Evolutionary conservation across 1,140 invertebrate species (phyloP), one percentile per base, ranked within the genome.

Genomic region (Mercenaria mercenaria): DNA sequence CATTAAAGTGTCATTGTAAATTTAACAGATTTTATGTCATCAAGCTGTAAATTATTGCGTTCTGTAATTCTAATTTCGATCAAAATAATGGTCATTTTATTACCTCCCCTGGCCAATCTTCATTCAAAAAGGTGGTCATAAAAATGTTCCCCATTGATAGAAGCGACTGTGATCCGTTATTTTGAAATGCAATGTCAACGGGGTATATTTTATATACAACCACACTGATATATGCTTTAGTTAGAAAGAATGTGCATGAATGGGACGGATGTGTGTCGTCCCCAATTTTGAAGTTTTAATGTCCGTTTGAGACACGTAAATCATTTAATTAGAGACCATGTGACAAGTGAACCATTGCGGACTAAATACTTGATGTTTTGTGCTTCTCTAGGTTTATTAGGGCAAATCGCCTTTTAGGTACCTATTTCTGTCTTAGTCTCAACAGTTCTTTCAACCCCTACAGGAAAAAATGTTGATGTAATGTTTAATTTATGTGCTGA

Each of bases 1-100:
- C 77, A 88, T 88, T 80, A 88, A 88, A 88, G 86, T 88, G 86
- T 88, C 86, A 88, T 81, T 80, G 61, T 79, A 80, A 88, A 88
- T 88, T 88, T 67, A 80, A 67, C 76, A 77, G 76, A 47, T 88
- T 81, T 80, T 61, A 80, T 79, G 86, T 88, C 86, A 88, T 88
- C 86, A 81, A 61, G 20, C 39, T 50, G 34, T 88, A 88, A 88
- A 88, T 88, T 88, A 88, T 88, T 56, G 50, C 32, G 34, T 39
- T 79, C 86, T 88, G 86, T 69, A 64, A 69, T 80, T 88, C 77
- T 81, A 80, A 88, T 80, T 88, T 56, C 69, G 34, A 88, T 67
- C 43, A 32, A 80, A 81, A 47, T 77, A 67, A 88, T 77, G 76
- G 86, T 26, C 77, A 26, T 64, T 80, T 88, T 88, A 77, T 77